A percentile compares a stretch with the other conserved stretches of the same genome.
Conservation (phyloP, 1,140 invertebrate species). For the Leptestheria dahalacensis region DNA sequence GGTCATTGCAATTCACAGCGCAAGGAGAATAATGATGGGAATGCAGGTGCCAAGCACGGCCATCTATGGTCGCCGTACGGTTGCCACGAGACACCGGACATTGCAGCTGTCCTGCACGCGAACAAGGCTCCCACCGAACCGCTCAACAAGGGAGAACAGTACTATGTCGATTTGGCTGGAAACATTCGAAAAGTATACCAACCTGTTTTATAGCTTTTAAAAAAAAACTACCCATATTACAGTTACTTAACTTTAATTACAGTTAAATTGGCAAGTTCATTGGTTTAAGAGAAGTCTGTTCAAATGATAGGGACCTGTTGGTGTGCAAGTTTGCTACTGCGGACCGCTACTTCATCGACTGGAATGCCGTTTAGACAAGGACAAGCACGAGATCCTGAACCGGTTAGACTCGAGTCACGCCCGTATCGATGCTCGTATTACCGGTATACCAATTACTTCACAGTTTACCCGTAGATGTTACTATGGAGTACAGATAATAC, state of each 20-base stretch:
- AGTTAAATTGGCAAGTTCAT: slow-evolving; percentile 1
- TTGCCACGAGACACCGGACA: slow-evolving; percentile 71
- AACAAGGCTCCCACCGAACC: slow-evolving; percentile 72
- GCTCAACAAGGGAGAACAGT: slow-evolving; percentile 74
- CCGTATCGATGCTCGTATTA: slow-evolving; percentile 60
- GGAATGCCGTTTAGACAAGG: slow-evolving; percentile 66
- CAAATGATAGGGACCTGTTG: slow-evolving; percentile 53
- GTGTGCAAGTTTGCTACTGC: slow-evolving; percentile 46
- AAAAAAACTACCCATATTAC: neutral
- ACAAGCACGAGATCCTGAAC: slow-evolving; percentile 68
- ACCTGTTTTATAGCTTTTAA: neutral
- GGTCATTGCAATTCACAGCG: too few species aligned
- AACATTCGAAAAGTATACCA: slow-evolving; percentile 67
- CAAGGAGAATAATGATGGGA: slow-evolving; percentile 13
- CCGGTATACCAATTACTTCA: too few species aligned
- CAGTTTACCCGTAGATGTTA: too few species aligned
- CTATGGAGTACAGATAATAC: too few species aligned
- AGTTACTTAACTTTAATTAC: neutral
- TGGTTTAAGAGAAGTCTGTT: slow-evolving; percentile 3
- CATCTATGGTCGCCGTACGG: slow-evolving; percentile 54
- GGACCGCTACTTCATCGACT: slow-evolving; percentile 69
- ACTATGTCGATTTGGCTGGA: slow-evolving; percentile 86
- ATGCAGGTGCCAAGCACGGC: neutral
- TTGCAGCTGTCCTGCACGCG: slow-evolving; percentile 64
- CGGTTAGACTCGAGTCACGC: slow-evolving; percentile 67